Conservation (phyloP, 2,797 vertebrate species). For the Lagorchestes hirsutus region DNA sequence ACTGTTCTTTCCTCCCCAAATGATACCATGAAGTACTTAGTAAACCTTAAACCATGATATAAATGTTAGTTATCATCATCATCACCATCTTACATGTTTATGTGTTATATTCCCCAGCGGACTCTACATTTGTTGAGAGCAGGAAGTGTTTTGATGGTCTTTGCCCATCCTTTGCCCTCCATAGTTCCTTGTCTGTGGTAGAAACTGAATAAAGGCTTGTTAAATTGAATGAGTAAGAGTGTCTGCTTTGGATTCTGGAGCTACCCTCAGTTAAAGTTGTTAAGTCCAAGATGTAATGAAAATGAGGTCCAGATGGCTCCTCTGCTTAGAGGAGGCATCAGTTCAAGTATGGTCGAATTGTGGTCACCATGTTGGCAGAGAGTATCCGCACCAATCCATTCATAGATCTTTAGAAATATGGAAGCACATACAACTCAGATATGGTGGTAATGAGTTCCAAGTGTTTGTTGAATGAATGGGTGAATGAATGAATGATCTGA, state of each 20-base stretch:
- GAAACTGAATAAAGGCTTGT: not conserved
- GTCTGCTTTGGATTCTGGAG: constrained; percentile 41
- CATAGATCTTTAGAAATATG: not conserved
- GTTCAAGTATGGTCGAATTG: not conserved
- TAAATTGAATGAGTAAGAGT: constrained; percentile 20
- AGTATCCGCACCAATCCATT: not conserved
- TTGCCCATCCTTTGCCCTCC: not conserved
- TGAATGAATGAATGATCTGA: constrained; percentile 37
- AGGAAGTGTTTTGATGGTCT: not conserved
- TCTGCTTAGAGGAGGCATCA: constrained; percentile 1
- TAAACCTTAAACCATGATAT: not conserved
- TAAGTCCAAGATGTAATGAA: constrained; percentile 48
- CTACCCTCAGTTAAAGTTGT: not conserved
- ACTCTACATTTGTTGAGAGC: not conserved
- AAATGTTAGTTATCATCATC: not conserved
- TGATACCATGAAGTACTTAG: not conserved
- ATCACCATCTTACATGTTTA: not conserved
- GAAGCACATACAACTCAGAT: not conserved
- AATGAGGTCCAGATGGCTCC: constrained; percentile 9
- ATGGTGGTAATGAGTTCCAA: not conserved
- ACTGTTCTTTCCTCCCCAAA: not conserved
- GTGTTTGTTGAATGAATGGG: constrained; percentile 38
- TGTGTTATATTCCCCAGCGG: not conserved
- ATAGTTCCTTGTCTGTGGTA: not conserved
- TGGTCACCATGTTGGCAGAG: not conserved